Conservation (phyloP, 2,113 vertebrate genomes). For the Hypanus sabinus region DNA sequence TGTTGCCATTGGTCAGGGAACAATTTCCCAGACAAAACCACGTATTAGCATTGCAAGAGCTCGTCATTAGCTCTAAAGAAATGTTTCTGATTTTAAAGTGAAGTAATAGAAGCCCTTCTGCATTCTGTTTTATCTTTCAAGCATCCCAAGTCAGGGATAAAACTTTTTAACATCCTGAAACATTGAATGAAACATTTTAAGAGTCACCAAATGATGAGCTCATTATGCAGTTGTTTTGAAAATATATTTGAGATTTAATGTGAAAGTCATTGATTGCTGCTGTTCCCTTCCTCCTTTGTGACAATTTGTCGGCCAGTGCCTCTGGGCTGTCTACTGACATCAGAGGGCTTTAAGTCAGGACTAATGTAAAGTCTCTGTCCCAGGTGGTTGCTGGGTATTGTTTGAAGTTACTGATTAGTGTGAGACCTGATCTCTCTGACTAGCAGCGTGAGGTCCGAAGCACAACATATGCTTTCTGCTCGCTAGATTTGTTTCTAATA, state of each 20-base stretch:
- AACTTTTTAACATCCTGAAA: neutral
- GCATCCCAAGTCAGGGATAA: neutral
- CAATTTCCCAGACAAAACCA: constrained; percentile 18
- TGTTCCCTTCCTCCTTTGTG: constrained; percentile 42
- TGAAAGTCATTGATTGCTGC: constrained; percentile 44
- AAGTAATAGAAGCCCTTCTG: neutral
- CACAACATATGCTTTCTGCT: constrained; percentile 52
- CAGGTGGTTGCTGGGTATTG: constrained; percentile 46
- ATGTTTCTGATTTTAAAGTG: constrained; percentile 10
- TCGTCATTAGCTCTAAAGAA: neutral
- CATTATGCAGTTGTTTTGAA: constrained; percentile 30
- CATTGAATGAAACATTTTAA: constrained; percentile 5
- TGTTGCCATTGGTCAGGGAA: neutral
- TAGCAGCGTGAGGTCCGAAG: constrained; percentile 50
- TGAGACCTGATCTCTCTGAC: constrained; percentile 47
- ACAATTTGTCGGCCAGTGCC: constrained; percentile 50
- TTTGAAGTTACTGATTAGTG: constrained; percentile 55
- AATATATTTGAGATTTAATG: constrained; percentile 46
- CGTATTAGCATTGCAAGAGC: neutral
- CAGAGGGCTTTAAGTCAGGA: constrained; percentile 50
- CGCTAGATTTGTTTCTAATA: constrained; percentile 57
- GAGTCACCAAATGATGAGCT: constrained; percentile 33
- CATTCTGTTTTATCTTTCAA: neutral
- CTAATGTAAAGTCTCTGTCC: constrained; percentile 51
- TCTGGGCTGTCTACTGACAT: constrained; percentile 49